These are phyloP conservation scores for Heliopora coerulea DNA, from an alignment of 92 coral and sea anemone species.

Conservation along the genomic window DNA sequence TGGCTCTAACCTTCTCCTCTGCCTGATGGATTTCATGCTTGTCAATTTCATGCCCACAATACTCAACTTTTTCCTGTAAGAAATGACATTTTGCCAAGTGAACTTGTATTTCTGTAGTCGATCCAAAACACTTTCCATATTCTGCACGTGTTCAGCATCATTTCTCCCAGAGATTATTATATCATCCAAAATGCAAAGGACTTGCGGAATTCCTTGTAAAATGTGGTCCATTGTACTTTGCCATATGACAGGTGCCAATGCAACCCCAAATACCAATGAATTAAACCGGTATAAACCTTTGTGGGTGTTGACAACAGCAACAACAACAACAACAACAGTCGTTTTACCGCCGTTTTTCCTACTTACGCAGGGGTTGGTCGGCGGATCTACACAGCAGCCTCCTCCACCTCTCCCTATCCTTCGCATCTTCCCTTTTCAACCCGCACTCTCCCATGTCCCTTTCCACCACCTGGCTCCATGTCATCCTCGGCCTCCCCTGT, in stretches of 20 bases:
- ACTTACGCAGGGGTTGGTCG: too few species aligned
- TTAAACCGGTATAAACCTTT: conserved; percentile 49
- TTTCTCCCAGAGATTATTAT: conserved; percentile 50
- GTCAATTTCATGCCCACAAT: conserved; percentile 48
- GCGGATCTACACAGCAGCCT: too few species aligned
- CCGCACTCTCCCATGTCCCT: too few species aligned
- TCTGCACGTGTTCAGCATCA: conserved; percentile 44
- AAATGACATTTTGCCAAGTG: conserved; percentile 7
- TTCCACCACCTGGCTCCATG: too few species aligned
- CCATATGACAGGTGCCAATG: conserved; percentile 63
- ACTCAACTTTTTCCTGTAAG: conserved; percentile 28
- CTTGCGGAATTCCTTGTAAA: conserved; percentile 49
- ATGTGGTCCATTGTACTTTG: conserved; percentile 60
- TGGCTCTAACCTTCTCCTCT: conserved; percentile 47
- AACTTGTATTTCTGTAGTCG: conserved; percentile 34
- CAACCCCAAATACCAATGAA: conserved; percentile 49
- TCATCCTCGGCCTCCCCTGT: too few species aligned
- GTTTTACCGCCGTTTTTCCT: too few species aligned
- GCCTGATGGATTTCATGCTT: conserved; percentile 44
- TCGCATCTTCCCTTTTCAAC: too few species aligned
- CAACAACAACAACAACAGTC: too few species aligned
- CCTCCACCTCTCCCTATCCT: too few species aligned
- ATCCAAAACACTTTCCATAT: conserved; percentile 41
- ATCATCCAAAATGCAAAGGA: conserved; percentile 56
- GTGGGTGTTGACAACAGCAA: conserved; percentile 55